phyloP scores from a whole-genome alignment of 2,797 vertebrate species.

The Enteromius thamalakanensis region DNA sequence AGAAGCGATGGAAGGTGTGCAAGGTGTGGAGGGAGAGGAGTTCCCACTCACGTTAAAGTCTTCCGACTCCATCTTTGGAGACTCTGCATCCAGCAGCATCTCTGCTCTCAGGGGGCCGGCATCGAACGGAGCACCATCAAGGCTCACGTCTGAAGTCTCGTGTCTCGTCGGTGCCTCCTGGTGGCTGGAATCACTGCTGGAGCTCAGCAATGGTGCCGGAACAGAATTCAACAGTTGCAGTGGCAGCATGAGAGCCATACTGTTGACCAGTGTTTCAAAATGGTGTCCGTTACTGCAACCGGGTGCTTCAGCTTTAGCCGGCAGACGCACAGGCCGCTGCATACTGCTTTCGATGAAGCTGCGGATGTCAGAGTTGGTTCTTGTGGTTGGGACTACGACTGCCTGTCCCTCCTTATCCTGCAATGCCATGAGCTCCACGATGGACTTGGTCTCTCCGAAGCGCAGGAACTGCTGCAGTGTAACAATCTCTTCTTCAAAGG shows the following conservation, averaged over 20 bases:
- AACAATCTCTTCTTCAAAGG: slow-evolving; percentile 93
- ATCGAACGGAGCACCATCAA: slow-evolving; percentile 74
- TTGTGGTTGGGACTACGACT: slow-evolving; percentile 82
- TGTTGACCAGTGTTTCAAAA: slow-evolving; percentile 95
- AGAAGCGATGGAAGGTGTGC: slow-evolving; percentile 81
- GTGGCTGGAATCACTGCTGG: slow-evolving; percentile 79
- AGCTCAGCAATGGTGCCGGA: slow-evolving; percentile 87
- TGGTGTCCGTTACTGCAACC: slow-evolving; percentile 83
- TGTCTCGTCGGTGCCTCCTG: slow-evolving; percentile 77
- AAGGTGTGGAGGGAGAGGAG: slow-evolving; percentile 81
- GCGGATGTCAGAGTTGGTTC: slow-evolving; percentile 91
- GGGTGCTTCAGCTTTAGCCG: slow-evolving; percentile 83
- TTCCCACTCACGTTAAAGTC: slow-evolving; percentile 81
- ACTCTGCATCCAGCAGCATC: slow-evolving; percentile 66
- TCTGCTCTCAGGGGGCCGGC: slow-evolving; percentile 80
- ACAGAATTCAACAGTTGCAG: slow-evolving; percentile 92
- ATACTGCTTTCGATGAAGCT: slow-evolving; percentile 94
- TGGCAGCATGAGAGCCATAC: slow-evolving; percentile 94
- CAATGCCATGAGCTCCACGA: slow-evolving; percentile 96
- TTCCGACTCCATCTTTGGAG: slow-evolving; percentile 82
- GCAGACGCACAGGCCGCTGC: slow-evolving; percentile 73
- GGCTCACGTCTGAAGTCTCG: slow-evolving; percentile 39
- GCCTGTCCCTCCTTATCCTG: slow-evolving; percentile 95
- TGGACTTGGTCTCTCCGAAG: slow-evolving; percentile 98
- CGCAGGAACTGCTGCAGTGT: slow-evolving; percentile 97